A percentile compares a stretch with the other conserved stretches of the same genome.
Conservation (phyloP, 2,113 vertebrate species). For the Nettapus auritus region DNA sequence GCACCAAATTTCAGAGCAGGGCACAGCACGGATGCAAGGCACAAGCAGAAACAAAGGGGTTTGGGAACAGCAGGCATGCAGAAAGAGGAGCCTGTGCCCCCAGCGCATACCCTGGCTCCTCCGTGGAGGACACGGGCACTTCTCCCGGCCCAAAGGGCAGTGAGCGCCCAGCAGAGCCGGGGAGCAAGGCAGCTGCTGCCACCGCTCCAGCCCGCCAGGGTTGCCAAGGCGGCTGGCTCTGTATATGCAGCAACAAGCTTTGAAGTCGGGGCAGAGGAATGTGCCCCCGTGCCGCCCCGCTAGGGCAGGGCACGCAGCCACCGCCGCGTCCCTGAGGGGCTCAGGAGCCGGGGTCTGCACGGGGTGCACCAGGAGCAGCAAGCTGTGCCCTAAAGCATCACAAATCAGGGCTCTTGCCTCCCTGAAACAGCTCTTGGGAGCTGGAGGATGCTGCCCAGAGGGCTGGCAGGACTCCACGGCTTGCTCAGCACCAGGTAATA, state of each 20-base stretch:
- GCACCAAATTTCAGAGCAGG: not conserved
- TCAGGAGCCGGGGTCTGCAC: fast-evolving
- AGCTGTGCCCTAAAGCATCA: not conserved
- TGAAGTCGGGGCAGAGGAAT: constrained; percentile 62
- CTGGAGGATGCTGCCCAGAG: not conserved
- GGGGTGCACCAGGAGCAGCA: not conserved
- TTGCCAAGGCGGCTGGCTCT: constrained; percentile 65
- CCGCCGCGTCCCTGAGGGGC: fast-evolving
- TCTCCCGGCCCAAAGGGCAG: not conserved
- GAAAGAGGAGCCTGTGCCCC: not conserved
- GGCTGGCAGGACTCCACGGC: not conserved
- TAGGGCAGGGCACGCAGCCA: not conserved
- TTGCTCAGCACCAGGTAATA: fast-evolving
- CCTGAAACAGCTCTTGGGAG: not conserved
- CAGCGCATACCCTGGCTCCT: not conserved
- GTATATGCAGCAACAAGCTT: constrained; percentile 66
- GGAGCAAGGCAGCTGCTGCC: constrained; percentile 46
- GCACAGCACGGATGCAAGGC: not conserved
- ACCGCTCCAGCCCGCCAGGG: not conserved
- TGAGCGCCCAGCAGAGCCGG: not conserved
- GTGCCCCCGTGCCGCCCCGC: not conserved
- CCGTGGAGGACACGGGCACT: not conserved
- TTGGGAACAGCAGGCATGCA: not conserved
- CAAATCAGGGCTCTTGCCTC: no score
- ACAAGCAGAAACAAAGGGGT: not conserved